Evolutionary conservation across 1,140 invertebrate species (phyloP), one percentile per base, ranked within the genome.

Genomic region (Aleiodes sp.): DNA sequence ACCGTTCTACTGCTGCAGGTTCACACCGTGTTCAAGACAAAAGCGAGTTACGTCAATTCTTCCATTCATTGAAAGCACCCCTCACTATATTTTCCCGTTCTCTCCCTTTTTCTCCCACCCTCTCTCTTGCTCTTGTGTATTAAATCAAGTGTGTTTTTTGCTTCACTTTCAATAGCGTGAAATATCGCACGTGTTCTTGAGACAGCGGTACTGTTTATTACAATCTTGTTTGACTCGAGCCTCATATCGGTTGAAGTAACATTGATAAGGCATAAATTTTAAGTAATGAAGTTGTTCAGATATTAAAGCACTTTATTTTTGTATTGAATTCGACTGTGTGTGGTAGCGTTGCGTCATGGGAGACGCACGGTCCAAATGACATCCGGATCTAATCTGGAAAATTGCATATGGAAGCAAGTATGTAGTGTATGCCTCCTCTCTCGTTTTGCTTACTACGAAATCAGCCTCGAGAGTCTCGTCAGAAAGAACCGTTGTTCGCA

Each of bases 381-480:
- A 70, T 70, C 21, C 41, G 64, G 63, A 74, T 77, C 63, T 65
- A 77, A 76, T 76, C 62, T 57, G 43, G 67, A 69, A 73, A 73
- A 73, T 74, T 75, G 72, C 68, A 75, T 75, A 76, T 76, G 73
- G 75, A 78, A 77, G 72, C 70, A 72, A 62, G 68, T n/a, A n/a
- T n/a, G n/a, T n/a, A 73, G 70, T 59, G 67, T 75, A 67, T 70
- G 61, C 56, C 57, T 37, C 63, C 37, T 33, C 7, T 33, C 26
- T 14, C n/a, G n/a, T n/a, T n/a, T n/a, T n/a, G n/a, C n/a, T n/a
- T n/a, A n/a, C n/a, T n/a, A n/a, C n/a, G n/a, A n/a, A n/a, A n/a
- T n/a, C n/a, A n/a, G n/a, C n/a, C n/a, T n/a, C n/a, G n/a, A n/a
- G n/a, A n/a, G n/a, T n/a, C n/a, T n/a, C n/a, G n/a, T n/a, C n/a